These are phyloP conservation scores for Artibeus lituratus DNA, from an alignment of 2,797 vertebrate species.

Conservation along the genomic window DNA sequence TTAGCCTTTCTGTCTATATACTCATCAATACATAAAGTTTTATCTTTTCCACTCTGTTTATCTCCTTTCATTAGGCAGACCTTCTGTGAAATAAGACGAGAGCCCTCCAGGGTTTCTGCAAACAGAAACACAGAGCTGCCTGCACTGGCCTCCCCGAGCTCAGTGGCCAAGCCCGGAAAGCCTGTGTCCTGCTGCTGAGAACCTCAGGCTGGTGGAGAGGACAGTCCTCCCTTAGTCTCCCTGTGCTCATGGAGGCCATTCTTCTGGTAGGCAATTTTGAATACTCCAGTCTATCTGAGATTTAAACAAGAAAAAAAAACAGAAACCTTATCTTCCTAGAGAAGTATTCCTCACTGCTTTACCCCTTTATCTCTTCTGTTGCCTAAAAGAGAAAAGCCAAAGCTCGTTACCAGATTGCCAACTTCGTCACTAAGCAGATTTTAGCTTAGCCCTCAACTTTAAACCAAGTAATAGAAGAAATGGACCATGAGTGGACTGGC, in stretches of 20 bases:
- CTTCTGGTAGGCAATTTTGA: background rate
- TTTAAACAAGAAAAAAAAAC: background rate
- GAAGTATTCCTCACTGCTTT: background rate
- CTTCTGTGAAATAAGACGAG: background rate
- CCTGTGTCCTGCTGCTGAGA: background rate
- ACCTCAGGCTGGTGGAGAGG: background rate
- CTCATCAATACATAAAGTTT: background rate
- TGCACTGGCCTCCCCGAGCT: background rate
- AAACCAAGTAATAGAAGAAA: constrained; percentile 52
- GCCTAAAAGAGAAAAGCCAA: background rate
- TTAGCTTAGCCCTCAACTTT: constrained; percentile 4
- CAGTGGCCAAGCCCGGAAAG: background rate
- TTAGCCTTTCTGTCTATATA: background rate
- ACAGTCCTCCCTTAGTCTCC: background rate
- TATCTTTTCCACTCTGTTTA: background rate
- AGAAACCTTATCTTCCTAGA: background rate
- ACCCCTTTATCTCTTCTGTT: background rate
- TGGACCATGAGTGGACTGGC: background rate
- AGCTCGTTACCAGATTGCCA: constrained; percentile 5
- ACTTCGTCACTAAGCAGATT: background rate
- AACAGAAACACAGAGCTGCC: background rate
- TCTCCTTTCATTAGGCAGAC: background rate
- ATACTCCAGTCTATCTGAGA: constrained; percentile 6
- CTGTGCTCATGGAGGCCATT: background rate
- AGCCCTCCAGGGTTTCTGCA: background rate